Evolutionary conservation across 2,113 vertebrate genomes (phyloP).

Genomic region (Nettapus auritus): DNA sequence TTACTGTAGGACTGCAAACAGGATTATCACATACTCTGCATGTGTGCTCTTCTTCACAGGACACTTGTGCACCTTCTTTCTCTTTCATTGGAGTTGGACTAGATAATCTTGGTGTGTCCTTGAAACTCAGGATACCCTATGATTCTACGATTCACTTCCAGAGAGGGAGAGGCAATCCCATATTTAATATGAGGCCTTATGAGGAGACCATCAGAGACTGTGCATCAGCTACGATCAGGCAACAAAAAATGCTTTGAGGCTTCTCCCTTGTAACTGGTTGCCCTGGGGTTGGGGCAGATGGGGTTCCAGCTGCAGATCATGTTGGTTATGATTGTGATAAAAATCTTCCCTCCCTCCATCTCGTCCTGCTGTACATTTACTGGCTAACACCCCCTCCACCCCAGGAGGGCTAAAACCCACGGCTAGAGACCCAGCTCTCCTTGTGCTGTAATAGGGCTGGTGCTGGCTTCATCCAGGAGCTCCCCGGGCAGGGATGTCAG

Average conservation of each 20-base stretch:
- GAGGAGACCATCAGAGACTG: neutral
- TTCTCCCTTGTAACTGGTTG: neutral
- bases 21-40: neutral
- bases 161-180: neutral
- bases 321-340: neutral
- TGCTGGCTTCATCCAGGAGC: neutral
- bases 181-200: neutral
- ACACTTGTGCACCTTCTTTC: neutral
- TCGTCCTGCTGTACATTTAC: too few relatives aligned
- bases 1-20: neutral
- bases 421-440: accelerated
- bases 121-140: too few relatives aligned
- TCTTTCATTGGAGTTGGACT: too few relatives aligned
- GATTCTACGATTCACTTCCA: neutral
- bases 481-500: neutral
- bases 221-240: neutral
- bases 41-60: neutral
- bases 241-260: neutral
- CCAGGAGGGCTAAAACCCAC: neutral
- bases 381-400: too few relatives aligned
- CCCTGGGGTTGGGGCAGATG: neutral
- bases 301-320: neutral
- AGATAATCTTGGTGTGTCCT: neutral
- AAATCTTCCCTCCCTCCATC: neutral
- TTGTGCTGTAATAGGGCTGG: neutral